Conservation (phyloP, 2,113 vertebrate species). For the Rhizomys pruinosus region DNA sequence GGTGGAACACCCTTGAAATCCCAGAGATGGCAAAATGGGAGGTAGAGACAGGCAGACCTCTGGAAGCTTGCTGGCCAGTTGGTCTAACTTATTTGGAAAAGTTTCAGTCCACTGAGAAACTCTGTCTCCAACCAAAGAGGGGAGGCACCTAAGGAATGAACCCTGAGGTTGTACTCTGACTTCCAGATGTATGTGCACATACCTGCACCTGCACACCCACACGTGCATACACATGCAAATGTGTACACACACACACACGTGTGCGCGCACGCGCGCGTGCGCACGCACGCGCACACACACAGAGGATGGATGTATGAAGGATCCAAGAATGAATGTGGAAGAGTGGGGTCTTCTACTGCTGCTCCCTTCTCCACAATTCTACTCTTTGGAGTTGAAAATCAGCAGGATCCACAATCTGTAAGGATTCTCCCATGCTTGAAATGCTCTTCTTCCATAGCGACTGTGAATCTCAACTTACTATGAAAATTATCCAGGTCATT, state of each 20-base stretch:
- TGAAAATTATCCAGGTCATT: background rate
- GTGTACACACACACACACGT: background rate
- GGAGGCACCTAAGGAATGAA: background rate
- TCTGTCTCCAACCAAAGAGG: background rate
- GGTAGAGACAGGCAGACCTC: too few species aligned
- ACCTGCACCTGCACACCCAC: background rate
- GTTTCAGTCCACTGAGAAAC: background rate
- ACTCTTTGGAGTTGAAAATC: background rate
- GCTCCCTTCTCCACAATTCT: background rate
- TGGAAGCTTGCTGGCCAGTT: background rate
- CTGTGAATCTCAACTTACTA: background rate
- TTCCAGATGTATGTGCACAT: background rate
- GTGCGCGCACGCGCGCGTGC: background rate
- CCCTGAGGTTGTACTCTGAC: background rate
- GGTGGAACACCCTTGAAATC: background rate
- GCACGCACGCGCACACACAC: background rate
- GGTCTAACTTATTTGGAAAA: background rate
- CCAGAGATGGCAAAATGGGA: background rate
- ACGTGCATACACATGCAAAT: background rate
- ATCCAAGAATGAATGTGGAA: background rate
- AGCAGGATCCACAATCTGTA: background rate
- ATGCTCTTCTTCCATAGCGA: background rate
- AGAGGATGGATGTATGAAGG: background rate
- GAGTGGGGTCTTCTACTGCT: fast-evolving
- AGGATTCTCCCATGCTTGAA: background rate